Evolutionary conservation across 1,140 invertebrate genomes (phyloP).

Genomic region (Drosophila micromelanica): DNA sequence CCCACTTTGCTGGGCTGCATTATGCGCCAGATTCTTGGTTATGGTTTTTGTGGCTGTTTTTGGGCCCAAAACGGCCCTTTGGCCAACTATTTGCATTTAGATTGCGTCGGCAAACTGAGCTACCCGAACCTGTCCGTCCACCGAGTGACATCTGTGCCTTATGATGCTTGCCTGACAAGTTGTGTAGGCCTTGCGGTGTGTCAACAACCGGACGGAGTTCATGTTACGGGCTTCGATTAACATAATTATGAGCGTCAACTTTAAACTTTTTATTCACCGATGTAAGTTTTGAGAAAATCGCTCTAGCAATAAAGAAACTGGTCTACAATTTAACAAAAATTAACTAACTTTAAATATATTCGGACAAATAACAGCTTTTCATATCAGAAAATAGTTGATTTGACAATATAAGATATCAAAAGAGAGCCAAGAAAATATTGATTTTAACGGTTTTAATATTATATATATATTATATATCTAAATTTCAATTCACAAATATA

Average conservation of each 20-base stretch:
- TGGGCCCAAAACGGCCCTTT: constrained; percentile 61
- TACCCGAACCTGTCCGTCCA: constrained; percentile 22
- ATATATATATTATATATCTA: too few relatives aligned
- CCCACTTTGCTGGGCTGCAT: constrained; percentile 37
- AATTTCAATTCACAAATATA: too few relatives aligned
- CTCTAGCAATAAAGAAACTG: not conserved
- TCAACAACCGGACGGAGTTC: constrained; percentile 34
- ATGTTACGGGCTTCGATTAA: constrained; percentile 63
- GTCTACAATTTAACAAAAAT: too few relatives aligned
- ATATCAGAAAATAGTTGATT: too few relatives aligned
- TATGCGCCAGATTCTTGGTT: constrained; percentile 80
- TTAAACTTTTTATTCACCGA: constrained; percentile 33
- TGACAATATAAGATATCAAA: too few relatives aligned
- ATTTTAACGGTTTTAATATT: too few relatives aligned
- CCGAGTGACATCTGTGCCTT: constrained; percentile 66
- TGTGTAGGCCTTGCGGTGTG: constrained; percentile 58
- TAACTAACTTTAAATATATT: too few relatives aligned
- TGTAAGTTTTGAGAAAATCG: not conserved
- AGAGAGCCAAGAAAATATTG: too few relatives aligned
- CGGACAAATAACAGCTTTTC: too few relatives aligned
- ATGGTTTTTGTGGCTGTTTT: constrained; percentile 73
- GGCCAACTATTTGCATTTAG: constrained; percentile 78
- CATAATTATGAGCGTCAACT: constrained; percentile 67
- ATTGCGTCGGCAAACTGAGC: constrained; percentile 54
- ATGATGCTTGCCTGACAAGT: constrained; percentile 71